These are phyloP conservation scores for Ophioninae sp. DNA, from an alignment of 2,888 invertebrate species.

Conservation along the genomic window DNA sequence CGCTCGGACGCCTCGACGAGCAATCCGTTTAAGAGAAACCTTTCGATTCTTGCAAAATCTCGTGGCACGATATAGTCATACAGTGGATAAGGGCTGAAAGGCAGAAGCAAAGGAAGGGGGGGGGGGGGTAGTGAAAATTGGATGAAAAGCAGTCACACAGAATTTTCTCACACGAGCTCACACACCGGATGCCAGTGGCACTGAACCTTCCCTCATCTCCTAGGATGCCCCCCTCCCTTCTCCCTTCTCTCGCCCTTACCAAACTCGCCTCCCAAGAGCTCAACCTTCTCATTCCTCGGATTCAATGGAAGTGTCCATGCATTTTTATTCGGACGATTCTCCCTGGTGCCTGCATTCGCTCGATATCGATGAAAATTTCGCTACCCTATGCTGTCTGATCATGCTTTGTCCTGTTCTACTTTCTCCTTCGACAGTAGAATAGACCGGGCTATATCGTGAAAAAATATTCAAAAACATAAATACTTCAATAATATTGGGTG, in stretches of 20 bases:
- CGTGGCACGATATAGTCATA: conserved; percentile 32
- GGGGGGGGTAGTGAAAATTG: conserved; percentile 24
- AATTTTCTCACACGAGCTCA: conserved; percentile 42
- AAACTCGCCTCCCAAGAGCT: background rate
- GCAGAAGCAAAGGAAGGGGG: background rate
- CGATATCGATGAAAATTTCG: conserved; percentile 52
- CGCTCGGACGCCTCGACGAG: conserved; percentile 65
- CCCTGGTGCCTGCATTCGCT: conserved; percentile 28
- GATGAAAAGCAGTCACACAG: conserved; percentile 50
- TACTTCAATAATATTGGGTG: too few relatives aligned
- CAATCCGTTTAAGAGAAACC: conserved; percentile 68
- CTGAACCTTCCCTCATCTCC: conserved; percentile 37
- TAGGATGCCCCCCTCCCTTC: background rate
- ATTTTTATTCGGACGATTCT: conserved; percentile 55
- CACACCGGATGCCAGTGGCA: conserved; percentile 53
- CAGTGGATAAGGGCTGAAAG: background rate
- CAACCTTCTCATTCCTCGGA: conserved; percentile 8
- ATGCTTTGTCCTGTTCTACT: conserved; percentile 19
- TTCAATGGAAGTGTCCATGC: conserved; percentile 45
- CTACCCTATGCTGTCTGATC: conserved; percentile 19
- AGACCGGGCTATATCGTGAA: too few relatives aligned
- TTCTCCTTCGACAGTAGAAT: background rate
- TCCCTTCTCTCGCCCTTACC: background rate
- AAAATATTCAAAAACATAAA: too few relatives aligned
- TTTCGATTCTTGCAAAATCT: conserved; percentile 63